Base-by-base conservation (phyloP, 1,140 invertebrate genomes). In the Drosophila truncata region DNA sequence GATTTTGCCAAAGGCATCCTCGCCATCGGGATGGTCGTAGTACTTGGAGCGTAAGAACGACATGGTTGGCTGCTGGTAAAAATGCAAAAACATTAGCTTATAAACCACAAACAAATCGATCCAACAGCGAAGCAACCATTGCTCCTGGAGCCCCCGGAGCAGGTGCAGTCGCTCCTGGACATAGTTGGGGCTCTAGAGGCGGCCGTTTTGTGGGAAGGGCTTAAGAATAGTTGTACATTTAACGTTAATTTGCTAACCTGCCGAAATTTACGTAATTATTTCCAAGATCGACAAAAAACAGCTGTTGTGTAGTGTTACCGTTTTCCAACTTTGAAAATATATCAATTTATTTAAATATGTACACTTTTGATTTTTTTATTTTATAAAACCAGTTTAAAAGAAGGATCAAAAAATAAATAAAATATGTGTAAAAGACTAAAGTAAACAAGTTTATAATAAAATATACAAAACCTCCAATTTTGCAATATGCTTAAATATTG, bases 11-110 rank as follows among this genome's bases (percentile, higher is more conserved):
- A 94, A 91, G 31, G 95, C 94, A 84, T 96, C 95, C 55, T 95
- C 77, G 0, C 96, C 96, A 41, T 97, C 96, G 1, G 96, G 96
- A n/a, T 95, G 93, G 82, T 96, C 95, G 87, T 95, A 96, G 81
- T 96, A 97, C 62, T 91, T 92, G 31, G 82, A 47, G 29, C 91
- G 91, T 39, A 92, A 72, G 37, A 92, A 64, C 76, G 91, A 91
- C 91, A 92, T 92, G 27, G 33, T 88, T 69, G 58, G 39, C 83
- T 77, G 52, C 33, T 55, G 20, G 20, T 23, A n/a, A 47, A 47
- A 27, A 47, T 25, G 25, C 44, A 49, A 69, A n/a, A 16, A 66
- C 49, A 63, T 76, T 76, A 76, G 60, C 8, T 0, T 4, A 25
- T 37, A n/a, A 55, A 11, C 14, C 23, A 33, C 27, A 44, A 71